Conservation (phyloP, 2,797 vertebrate species). For the Ctenosaura bakeri region DNA sequence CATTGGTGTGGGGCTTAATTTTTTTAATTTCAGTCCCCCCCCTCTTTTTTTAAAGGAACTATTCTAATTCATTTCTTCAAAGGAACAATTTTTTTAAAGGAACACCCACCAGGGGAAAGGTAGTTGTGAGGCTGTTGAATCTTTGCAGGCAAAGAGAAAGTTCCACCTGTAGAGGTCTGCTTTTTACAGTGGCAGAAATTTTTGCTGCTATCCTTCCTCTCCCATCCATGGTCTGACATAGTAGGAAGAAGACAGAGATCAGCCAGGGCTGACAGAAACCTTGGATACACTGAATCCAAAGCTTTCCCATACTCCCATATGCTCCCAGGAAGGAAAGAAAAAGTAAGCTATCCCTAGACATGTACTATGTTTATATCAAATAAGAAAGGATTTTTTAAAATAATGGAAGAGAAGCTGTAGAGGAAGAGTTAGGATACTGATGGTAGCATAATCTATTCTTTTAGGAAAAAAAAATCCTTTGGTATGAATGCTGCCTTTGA, state of each 20-base stretch:
- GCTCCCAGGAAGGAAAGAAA: neutral
- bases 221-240: neutral
- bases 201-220: neutral
- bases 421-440: constrained; percentile 19
- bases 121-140: neutral
- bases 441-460: constrained; percentile 9
- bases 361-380: neutral
- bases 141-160: neutral
- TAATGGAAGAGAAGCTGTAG: neutral
- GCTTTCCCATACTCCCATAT: neutral
- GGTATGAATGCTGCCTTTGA: neutral
- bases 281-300: neutral
- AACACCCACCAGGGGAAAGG: neutral
- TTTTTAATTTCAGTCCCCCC: no score
- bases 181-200: neutral
- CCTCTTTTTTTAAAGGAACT: neutral
- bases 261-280: neutral
- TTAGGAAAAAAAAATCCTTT: neutral
- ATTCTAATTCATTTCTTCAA: neutral
- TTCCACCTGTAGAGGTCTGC: no score
- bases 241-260: neutral
- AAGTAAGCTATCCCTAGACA: neutral
- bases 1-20: neutral
- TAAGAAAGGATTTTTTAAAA: neutral
- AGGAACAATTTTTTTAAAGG: neutral